Percentiles rank a stretch among this genome's conserved stretches.
Evolutionary conservation across 2,113 vertebrate species (phyloP).

Genomic region (Sinocyclocheilus anophthalmus): DNA sequence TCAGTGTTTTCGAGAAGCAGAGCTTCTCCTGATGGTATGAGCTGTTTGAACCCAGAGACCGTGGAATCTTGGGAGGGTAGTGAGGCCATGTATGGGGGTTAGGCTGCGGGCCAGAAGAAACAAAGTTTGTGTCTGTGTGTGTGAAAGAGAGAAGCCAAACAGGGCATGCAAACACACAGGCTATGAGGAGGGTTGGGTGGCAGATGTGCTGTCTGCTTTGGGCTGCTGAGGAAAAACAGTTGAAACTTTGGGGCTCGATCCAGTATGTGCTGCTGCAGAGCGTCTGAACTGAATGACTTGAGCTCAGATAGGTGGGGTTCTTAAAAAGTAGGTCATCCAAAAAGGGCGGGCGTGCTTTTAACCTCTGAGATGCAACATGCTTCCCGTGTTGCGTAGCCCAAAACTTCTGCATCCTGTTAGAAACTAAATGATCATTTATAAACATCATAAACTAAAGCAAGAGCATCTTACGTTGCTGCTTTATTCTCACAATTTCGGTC

Average conservation of each 20-base stretch:
- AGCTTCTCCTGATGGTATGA: background rate
- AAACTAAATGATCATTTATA: background rate
- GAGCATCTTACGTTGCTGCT: too few species aligned
- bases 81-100: slow-evolving; percentile 44
- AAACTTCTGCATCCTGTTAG: background rate
- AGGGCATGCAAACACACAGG: slow-evolving; percentile 44
- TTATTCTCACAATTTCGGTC: background rate
- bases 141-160: slow-evolving; percentile 39
- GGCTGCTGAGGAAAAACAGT: slow-evolving; percentile 29
- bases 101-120: slow-evolving; percentile 27
- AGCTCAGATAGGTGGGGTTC: slow-evolving; percentile 47
- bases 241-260: slow-evolving; percentile 4
- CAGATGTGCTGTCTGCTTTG: slow-evolving; percentile 53
- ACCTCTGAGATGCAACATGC: slow-evolving; percentile 38
- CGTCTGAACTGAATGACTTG: slow-evolving; percentile 39
- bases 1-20: background rate
- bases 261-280: slow-evolving; percentile 21
- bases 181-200: slow-evolving; percentile 47
- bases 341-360: slow-evolving; percentile 42
- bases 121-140: slow-evolving; percentile 26
- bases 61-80: slow-evolving; percentile 37
- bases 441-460: background rate
- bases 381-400: slow-evolving; percentile 24
- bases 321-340: slow-evolving; percentile 60
- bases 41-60: slow-evolving; percentile 28